Percentiles rank a stretch among this genome's conserved stretches.
phyloP scores from a whole-genome alignment of 1,140 invertebrate genomes.

The Bicyclus anynana region DNA sequence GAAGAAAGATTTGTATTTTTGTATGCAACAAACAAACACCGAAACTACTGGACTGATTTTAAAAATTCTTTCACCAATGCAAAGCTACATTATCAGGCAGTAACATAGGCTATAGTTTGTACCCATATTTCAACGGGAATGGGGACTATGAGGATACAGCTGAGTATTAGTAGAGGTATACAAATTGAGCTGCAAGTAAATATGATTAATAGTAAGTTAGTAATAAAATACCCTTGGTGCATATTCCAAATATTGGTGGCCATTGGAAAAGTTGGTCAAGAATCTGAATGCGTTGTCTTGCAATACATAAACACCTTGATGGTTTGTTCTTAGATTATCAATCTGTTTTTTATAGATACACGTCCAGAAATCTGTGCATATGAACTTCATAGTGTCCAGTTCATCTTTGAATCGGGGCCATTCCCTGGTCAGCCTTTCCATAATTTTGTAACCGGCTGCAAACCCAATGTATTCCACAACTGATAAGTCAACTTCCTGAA shows the following conservation, averaged over 20 bases:
- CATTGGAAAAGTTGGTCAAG: constrained; percentile 90
- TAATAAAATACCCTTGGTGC: constrained; percentile 85
- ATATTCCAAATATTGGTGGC: constrained; percentile 93
- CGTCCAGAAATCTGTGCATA: constrained; percentile 99
- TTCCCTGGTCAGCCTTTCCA: constrained; percentile 95
- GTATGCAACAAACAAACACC: too few relatives aligned
- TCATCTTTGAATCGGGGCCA: constrained; percentile 97
- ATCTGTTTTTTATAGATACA: constrained; percentile 98
- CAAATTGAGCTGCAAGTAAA: too few relatives aligned
- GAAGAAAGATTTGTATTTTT: too few relatives aligned
- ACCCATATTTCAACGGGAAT: too few relatives aligned
- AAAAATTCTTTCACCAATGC: too few relatives aligned
- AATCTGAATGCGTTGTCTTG: constrained; percentile 97
- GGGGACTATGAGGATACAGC: too few relatives aligned
- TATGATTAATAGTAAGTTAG: neutral
- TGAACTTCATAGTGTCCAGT: constrained; percentile 98
- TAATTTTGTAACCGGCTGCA: constrained; percentile 93
- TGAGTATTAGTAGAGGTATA: too few relatives aligned
- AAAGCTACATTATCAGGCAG: too few relatives aligned
- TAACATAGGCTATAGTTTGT: too few relatives aligned
- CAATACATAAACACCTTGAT: constrained; percentile 98
- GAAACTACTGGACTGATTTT: too few relatives aligned
- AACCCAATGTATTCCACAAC: constrained; percentile 95
- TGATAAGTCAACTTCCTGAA: constrained; percentile 89
- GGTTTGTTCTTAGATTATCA: constrained; percentile 98